Evolutionary conservation across 2,888 invertebrate species (phyloP).

Genomic region (Pristionchus entomophagus): DNA sequence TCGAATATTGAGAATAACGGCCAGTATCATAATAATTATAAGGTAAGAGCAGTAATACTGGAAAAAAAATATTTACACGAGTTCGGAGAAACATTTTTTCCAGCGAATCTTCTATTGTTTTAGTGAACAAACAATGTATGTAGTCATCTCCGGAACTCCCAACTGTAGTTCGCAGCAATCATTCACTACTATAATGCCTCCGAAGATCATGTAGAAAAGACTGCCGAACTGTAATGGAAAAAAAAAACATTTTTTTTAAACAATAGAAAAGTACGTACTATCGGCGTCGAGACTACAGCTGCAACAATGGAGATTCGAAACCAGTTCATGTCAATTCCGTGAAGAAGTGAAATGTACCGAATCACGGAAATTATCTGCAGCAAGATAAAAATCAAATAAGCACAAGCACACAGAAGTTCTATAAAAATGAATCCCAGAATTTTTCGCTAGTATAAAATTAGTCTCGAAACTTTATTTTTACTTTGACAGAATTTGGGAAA

Average conservation of each 20-base stretch:
- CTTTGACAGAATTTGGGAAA: too few species aligned
- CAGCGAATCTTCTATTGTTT: too few species aligned
- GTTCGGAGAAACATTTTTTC: not conserved
- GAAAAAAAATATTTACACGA: not conserved
- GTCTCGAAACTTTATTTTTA: too few species aligned
- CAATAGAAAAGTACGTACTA: not conserved
- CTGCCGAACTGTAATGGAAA: not conserved
- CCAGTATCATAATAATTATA: not conserved
- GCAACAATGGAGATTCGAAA: not conserved
- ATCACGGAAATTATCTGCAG: not conserved
- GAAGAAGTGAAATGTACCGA: not conserved
- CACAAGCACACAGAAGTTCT: too few species aligned
- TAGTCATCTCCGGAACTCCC: not conserved
- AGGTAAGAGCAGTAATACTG: slow-evolving; percentile 28
- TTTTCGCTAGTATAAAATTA: too few species aligned
- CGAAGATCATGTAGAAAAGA: slow-evolving; percentile 12
- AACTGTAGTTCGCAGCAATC: slow-evolving; percentile 7
- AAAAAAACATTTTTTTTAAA: not conserved
- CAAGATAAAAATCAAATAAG: too few species aligned
- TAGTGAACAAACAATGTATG: not conserved
- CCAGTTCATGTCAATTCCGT: slow-evolving; percentile 21
- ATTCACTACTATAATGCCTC: not conserved
- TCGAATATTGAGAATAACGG: slow-evolving; percentile 35
- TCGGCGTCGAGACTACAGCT: not conserved
- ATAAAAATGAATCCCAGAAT: too few species aligned